A percentile compares a stretch with the other conserved stretches of the same genome.
Conservation (phyloP, 2,797 vertebrate genomes). For the Myotis myotis region DNA sequence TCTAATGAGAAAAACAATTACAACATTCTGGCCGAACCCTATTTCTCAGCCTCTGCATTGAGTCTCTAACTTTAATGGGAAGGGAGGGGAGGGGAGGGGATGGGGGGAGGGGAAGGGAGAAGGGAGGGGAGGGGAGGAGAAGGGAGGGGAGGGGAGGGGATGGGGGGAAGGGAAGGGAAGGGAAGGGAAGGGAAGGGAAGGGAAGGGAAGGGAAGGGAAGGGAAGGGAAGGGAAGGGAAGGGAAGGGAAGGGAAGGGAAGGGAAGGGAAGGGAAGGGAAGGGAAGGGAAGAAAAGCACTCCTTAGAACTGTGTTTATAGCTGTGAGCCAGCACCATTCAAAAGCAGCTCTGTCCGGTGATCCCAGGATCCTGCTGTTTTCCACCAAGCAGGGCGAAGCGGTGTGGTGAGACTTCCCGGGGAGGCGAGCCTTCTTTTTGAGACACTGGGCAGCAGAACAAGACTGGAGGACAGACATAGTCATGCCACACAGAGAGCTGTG, state of each 20-base stretch:
- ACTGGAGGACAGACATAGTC: not conserved
- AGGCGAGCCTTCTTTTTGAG: not conserved
- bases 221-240: no score
- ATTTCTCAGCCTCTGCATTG: not conserved
- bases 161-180: no score
- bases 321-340: not conserved
- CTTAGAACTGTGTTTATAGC: not conserved
- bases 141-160: no score
- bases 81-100: no score
- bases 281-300: not conserved
- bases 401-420: not conserved
- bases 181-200: no score
- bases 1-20: not conserved
- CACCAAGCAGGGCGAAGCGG: not conserved
- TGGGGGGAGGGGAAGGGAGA: no score
- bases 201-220: no score
- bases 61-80: not conserved
- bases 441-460: not conserved
- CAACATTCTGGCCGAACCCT: not conserved
- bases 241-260: no score
- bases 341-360: not conserved
- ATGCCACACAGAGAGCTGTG: no score
- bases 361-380: not conserved
- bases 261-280: fast-evolving
- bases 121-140: no score